Evolutionary conservation across 2,888 invertebrate species (phyloP).

Genomic region (Zaprionus lineosus): DNA sequence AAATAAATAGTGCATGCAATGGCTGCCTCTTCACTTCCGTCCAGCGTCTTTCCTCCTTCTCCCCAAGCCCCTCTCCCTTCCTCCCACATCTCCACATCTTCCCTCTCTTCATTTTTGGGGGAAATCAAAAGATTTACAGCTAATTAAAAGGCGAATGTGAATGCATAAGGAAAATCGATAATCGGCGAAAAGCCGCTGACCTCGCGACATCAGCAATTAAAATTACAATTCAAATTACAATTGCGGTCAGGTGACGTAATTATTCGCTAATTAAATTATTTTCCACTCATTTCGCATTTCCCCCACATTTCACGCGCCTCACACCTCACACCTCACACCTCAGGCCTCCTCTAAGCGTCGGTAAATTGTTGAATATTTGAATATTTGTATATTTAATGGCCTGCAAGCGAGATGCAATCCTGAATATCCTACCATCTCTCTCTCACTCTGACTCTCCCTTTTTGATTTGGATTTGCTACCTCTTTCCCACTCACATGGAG

Average conservation of each 20-base stretch:
- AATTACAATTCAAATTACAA: conserved; percentile 76
- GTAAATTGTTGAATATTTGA: conserved; percentile 43
- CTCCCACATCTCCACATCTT: no score
- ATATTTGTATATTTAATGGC: conserved; percentile 67
- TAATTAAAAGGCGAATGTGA: conserved; percentile 65
- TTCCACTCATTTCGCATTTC: conserved; percentile 54
- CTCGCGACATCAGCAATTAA: conserved; percentile 68
- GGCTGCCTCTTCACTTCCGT: no score
- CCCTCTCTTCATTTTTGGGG: not conserved
- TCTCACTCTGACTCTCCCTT: conserved; percentile 11
- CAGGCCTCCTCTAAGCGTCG: conserved; percentile 27
- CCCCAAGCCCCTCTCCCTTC: not conserved
- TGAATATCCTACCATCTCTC: no score
- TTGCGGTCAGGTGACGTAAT: conserved; percentile 74
- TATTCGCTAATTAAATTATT: conserved; percentile 80
- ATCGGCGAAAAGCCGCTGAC: conserved; percentile 55
- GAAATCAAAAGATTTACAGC: conserved; percentile 62
- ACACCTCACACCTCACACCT: no score
- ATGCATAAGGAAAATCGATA: conserved; percentile 44
- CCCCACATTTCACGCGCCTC: conserved; percentile 17
- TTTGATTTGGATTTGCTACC: no score
- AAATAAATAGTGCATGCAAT: conserved; percentile 77
- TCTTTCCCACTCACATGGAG: not conserved
- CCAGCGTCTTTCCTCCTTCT: no score
- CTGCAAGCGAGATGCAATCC: no score